phyloP scores from a whole-genome alignment of 2,113 vertebrate genomes.

The Catharus fuscescens region DNA sequence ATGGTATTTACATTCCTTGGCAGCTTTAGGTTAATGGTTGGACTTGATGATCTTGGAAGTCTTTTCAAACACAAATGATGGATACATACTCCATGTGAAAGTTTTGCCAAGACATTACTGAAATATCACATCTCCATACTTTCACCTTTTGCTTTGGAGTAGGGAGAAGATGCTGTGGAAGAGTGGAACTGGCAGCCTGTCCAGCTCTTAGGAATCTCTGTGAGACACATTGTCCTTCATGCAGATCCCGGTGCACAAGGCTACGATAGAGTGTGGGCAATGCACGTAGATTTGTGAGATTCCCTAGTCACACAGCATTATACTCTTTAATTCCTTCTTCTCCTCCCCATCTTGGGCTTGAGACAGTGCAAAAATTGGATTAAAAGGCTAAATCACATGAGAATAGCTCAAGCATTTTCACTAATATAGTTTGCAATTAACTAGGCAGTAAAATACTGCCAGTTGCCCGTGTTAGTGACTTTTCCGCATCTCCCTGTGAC shows the following conservation, averaged over 20 bases:
- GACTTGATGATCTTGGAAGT: neutral
- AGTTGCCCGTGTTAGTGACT: neutral
- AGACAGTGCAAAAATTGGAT: neutral
- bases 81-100: neutral
- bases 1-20: neutral
- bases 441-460: neutral
- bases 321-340: neutral
- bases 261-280: neutral
- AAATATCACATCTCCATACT: neutral
- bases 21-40: accelerated
- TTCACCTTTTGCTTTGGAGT: neutral
- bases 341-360: neutral
- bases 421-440: neutral
- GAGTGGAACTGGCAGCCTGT: neutral
- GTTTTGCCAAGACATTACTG: neutral
- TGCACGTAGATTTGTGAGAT: neutral
- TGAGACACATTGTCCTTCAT: neutral
- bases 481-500: neutral
- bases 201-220: neutral
- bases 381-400: neutral
- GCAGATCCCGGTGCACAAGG: neutral
- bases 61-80: neutral
- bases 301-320: neutral
- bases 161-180: neutral
- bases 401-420: neutral